A percentile compares a stretch with the other conserved stretches of the same genome.
These are phyloP conservation scores for Lemur catta DNA, from an alignment of 2,797 vertebrate genomes.

Conservation along the genomic window DNA sequence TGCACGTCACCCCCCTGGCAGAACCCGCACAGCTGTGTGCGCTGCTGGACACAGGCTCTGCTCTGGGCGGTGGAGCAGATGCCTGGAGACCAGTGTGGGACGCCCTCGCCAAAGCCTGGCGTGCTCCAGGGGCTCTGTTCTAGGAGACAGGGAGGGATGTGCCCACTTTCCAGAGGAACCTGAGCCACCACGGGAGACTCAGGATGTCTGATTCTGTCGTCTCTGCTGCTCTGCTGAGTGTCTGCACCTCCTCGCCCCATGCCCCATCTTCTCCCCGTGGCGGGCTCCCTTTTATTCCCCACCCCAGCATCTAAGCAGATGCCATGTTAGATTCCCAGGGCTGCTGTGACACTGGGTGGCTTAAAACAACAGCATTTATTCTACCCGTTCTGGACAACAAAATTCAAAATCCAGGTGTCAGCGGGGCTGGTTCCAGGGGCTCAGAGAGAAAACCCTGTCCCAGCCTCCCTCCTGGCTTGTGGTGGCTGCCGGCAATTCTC, in stretches of 20 bases:
- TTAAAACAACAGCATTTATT: background rate
- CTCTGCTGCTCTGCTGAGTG: background rate
- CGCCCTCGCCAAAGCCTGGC: no score
- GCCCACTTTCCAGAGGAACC: background rate
- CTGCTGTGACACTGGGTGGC: background rate
- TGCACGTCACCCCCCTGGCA: background rate
- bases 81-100: no score
- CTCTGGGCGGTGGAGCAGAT: no score
- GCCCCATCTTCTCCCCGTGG: no score
- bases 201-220: background rate
- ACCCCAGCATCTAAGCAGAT: background rate
- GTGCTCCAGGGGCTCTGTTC: no score
- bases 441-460: background rate
- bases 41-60: no score
- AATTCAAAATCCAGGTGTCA: background rate
- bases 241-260: background rate
- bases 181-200: no score
- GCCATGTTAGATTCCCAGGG: background rate
- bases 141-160: background rate
- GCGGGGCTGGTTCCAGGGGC: background rate
- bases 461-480: background rate
- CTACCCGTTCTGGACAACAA: background rate
- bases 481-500: background rate
- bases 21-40: background rate
- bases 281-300: background rate